phyloP scores from a whole-genome alignment of 2,113 vertebrate genomes.

The Jaculus jaculus region DNA sequence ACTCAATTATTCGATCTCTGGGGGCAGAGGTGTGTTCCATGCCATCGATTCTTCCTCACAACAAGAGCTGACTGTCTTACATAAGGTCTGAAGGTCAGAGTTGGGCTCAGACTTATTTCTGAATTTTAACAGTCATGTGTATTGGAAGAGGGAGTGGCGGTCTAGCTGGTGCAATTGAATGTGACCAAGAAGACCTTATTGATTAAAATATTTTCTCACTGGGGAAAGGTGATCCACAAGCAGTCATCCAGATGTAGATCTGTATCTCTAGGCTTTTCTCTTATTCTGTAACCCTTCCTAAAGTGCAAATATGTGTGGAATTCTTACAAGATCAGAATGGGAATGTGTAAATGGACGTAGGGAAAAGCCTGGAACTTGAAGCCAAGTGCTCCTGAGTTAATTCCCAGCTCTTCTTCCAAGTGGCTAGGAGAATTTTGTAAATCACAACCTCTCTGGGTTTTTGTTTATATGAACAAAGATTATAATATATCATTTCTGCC shows the following conservation, averaged over 20 bases:
- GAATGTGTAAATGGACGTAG: neutral
- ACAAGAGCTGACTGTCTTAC: neutral
- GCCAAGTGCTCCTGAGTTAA: neutral
- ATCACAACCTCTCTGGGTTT: conserved; percentile 15
- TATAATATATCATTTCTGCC: neutral
- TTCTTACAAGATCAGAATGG: neutral
- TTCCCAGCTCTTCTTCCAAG: neutral
- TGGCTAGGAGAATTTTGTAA: neutral
- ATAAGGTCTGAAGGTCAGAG: neutral
- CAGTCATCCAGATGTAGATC: neutral
- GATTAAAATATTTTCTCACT: neutral
- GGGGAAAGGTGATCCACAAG: neutral
- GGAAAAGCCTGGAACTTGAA: neutral
- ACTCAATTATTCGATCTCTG: neutral
- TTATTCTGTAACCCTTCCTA: conserved; percentile 7
- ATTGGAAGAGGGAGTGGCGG: neutral
- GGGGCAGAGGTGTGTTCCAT: neutral
- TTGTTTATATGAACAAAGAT: neutral
- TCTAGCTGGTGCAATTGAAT: neutral
- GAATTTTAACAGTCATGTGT: neutral
- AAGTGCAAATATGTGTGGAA: neutral
- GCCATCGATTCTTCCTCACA: neutral
- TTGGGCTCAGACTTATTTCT: neutral
- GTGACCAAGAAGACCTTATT: neutral
- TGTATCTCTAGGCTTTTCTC: neutral